Conservation (phyloP, 2,888 invertebrate genomes). For the Calameuta pallipes region DNA sequence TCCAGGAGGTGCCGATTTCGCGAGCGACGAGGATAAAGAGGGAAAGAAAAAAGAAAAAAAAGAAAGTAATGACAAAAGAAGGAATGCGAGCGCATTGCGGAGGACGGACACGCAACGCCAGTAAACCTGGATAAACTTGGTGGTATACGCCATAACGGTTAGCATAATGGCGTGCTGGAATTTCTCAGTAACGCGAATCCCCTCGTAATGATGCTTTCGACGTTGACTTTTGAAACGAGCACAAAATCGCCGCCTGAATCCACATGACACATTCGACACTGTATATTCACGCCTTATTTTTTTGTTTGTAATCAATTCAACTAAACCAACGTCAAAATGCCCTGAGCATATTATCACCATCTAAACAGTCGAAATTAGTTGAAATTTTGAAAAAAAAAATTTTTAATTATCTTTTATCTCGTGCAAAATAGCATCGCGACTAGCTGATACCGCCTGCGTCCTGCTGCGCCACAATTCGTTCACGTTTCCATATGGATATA, state of each 20-base stretch:
- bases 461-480: too few species aligned
- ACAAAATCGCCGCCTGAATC: background rate
- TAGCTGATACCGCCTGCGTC: background rate
- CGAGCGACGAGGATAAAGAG: background rate
- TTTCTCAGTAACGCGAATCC: background rate
- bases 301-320: background rate
- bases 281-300: background rate
- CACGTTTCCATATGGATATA: slow-evolving; percentile 8
- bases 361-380: background rate
- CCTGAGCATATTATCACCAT: background rate
- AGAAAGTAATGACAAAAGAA: background rate
- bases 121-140: background rate
- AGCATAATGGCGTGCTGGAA: background rate
- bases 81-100: background rate
- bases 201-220: background rate
- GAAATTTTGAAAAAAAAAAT: too few species aligned
- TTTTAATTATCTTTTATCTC: background rate
- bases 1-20: background rate
- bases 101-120: background rate
- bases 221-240: background rate
- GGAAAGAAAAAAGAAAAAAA: too few species aligned
- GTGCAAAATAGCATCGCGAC: background rate
- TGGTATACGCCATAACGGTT: background rate
- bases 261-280: background rate
- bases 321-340: background rate